phyloP scores from a whole-genome alignment of 1,140 invertebrate species.

The Brachionus manjavacas region DNA sequence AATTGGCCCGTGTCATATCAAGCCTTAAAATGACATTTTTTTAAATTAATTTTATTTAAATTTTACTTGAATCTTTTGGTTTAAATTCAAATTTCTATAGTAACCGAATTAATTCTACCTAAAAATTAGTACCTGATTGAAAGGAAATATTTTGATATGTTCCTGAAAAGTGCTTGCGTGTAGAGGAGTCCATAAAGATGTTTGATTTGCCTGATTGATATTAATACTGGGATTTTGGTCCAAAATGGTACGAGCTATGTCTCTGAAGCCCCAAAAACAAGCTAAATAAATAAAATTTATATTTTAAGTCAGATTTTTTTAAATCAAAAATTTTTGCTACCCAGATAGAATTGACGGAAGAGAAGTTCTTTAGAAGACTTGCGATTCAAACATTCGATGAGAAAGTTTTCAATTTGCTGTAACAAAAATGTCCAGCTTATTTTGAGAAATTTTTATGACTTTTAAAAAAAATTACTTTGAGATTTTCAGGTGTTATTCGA shows the following conservation, averaged over 20 bases:
- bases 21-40: not conserved
- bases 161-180: slow-evolving; percentile 56
- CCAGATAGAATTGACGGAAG: not conserved
- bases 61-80: not conserved
- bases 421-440: not conserved
- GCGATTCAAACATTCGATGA: not conserved
- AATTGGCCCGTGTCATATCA: not conserved
- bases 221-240: slow-evolving; percentile 47
- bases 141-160: slow-evolving; percentile 47
- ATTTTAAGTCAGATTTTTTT: not conserved
- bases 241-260: slow-evolving; percentile 46
- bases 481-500: not conserved
- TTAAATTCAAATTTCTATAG: not conserved
- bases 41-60: not conserved
- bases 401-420: not conserved
- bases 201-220: slow-evolving; percentile 49
- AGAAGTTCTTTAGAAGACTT: not conserved
- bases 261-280: slow-evolving; percentile 51
- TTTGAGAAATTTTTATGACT: not conserved
- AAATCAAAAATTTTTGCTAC: not conserved
- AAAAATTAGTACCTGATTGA: not conserved
- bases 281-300: slow-evolving; percentile 45
- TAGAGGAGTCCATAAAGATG: slow-evolving; percentile 52
- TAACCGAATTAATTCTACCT: not conserved
- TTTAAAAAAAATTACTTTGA: not conserved